Base-by-base conservation (phyloP, 2,888 invertebrate genomes). In the Baronia brevicornis region DNA sequence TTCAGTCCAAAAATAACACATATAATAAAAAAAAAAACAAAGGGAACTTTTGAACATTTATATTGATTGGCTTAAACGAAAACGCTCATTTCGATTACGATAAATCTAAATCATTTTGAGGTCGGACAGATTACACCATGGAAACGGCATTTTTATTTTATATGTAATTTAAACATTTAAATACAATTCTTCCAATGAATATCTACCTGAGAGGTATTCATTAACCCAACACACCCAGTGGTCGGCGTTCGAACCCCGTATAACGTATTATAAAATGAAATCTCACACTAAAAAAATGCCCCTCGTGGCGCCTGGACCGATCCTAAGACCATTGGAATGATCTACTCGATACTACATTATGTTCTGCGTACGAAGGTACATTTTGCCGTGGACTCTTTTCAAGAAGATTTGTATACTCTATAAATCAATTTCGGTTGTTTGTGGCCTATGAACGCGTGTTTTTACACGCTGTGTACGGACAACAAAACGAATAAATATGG, bases 391-490 rank as follows among this genome's bases (percentile, higher is more conserved):
- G 23, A 19, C 9, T 4, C 19, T 6, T 17, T 10, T 39, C 12
- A 30, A 33, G 25, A 34, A 43, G 33, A 18, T 42, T 51, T 36
- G 55, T 44, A 38, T 27, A 29, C 11, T 44, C 51, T 54, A 78
- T 80, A 79, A 79, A 80, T 80, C 80, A 82, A 79, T 73, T 74
- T 68, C 64, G 66, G 66, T 58, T 60, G 60, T 57, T 60, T 52
- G 59, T 59, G 58, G 60, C 64, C 63, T 54, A 60, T 52, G 67
- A 70, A 77, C 68, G 64, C 55, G 60, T 72, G 73, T 77, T 77
- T 75, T 78, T 77, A 74, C 73, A 77, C 73, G 78, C 73, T 55
- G 62, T 62, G 67, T 44, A 44, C 54, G 60, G 63, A 63, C 57
- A 61, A 63, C 60, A 61, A 70, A 70, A 65, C 59, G 61, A 58